Evolutionary conservation across 2,888 invertebrate species (phyloP).

Genomic region (Caenorhabditis parvicauda): DNA sequence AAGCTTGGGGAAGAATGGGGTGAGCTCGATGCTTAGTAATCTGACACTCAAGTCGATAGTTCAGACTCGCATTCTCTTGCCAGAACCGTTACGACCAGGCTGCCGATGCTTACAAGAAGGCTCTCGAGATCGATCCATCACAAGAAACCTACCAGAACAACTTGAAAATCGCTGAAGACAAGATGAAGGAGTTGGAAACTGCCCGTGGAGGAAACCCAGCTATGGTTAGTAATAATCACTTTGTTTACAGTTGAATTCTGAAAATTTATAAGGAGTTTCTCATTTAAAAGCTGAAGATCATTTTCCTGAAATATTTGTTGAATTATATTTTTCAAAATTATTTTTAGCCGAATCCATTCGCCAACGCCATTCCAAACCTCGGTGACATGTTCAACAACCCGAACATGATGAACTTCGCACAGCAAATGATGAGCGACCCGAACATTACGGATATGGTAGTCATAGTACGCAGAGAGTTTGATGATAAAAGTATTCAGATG

Average conservation of each 20-base stretch:
- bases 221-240: background rate
- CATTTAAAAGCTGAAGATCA: no score
- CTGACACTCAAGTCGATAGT: slow-evolving; percentile 16
- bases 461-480: background rate
- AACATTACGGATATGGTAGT: slow-evolving; percentile 75
- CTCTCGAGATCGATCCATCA: slow-evolving; percentile 84
- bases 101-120: slow-evolving; percentile 80
- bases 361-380: slow-evolving; percentile 39
- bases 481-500: slow-evolving; percentile 8
- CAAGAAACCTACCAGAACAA: slow-evolving; percentile 87
- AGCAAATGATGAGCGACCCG: slow-evolving; percentile 70
- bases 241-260: background rate
- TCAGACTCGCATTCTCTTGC: slow-evolving; percentile 78
- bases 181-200: slow-evolving; percentile 63
- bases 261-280: background rate
- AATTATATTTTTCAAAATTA: no score
- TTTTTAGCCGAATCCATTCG: background rate
- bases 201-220: slow-evolving; percentile 7
- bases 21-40: background rate
- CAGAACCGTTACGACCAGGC: slow-evolving; percentile 81
- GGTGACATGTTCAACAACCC: slow-evolving; percentile 75
- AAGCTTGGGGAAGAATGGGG: slow-evolving; percentile 66
- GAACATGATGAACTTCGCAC: slow-evolving; percentile 71
- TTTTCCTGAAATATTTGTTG: no score
- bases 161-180: slow-evolving; percentile 74